Evolutionary conservation across 2,797 vertebrate genomes (phyloP).

Genomic region (Ataeniobius toweri): DNA sequence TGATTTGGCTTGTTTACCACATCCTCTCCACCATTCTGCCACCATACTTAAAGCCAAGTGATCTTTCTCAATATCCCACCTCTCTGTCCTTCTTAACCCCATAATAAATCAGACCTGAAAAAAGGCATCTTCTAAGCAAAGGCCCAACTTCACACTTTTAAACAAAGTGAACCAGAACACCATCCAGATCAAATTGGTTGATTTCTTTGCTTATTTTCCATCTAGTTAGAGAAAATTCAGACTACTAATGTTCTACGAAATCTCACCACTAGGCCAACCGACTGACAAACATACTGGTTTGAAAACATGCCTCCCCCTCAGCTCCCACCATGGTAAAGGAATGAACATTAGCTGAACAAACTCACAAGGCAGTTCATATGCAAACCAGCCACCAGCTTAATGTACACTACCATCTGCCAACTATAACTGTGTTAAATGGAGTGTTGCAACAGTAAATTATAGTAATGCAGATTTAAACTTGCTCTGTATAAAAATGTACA

Average conservation of each 20-base stretch:
- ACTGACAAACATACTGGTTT: background rate
- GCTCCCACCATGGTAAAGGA: slow-evolving; percentile 6
- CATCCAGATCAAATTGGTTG: background rate
- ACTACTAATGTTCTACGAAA: background rate
- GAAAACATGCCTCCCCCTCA: background rate
- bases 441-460: background rate
- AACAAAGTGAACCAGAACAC: background rate
- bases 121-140: background rate
- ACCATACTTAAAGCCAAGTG: slow-evolving; percentile 25
- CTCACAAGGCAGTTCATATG: slow-evolving; percentile 3
- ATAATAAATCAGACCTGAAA: slow-evolving; percentile 1
- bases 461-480: slow-evolving; percentile 6
- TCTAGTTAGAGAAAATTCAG: background rate
- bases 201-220: background rate
- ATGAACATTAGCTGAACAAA: slow-evolving; percentile 18
- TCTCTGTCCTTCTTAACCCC: background rate
- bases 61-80: background rate
- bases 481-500: background rate
- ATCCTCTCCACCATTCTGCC: slow-evolving; percentile 46
- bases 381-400: slow-evolving; percentile 6
- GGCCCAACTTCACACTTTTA: background rate
- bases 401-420: slow-evolving; percentile 9
- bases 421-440: slow-evolving; percentile 19
- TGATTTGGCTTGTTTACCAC: slow-evolving; percentile 51
- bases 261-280: background rate